phyloP scores from a whole-genome alignment of 2,797 vertebrate species.

The Pangasius macronema region DNA sequence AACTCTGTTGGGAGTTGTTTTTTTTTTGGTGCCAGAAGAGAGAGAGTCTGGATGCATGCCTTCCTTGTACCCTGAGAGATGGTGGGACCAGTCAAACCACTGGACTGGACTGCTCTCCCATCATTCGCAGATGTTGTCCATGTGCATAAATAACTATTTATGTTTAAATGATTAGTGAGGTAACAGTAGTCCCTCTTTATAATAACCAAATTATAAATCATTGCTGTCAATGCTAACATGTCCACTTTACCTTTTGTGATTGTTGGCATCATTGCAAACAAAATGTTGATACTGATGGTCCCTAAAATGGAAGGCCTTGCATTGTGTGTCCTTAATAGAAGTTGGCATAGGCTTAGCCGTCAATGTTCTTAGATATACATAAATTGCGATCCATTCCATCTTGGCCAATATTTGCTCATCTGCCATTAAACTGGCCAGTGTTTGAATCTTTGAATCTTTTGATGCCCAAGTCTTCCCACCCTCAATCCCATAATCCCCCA shows the following conservation, averaged over 20 bases:
- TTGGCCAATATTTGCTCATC: neutral
- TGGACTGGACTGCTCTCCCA: no score
- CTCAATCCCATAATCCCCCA: neutral
- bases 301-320: neutral
- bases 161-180: neutral
- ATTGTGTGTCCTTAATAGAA: neutral
- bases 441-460: neutral
- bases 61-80: no score
- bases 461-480: neutral
- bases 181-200: neutral
- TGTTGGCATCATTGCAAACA: neutral
- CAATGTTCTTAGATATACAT: neutral
- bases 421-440: neutral
- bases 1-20: no score
- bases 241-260: neutral
- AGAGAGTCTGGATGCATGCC: no score
- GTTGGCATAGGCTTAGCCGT: neutral
- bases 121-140: neutral
- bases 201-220: neutral
- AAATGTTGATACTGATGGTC: neutral
- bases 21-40: no score
- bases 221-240: neutral
- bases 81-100: no score
- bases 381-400: neutral
- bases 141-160: neutral